Base-by-base conservation (phyloP, 2,113 vertebrate species). In the Toxostoma redivivum region DNA sequence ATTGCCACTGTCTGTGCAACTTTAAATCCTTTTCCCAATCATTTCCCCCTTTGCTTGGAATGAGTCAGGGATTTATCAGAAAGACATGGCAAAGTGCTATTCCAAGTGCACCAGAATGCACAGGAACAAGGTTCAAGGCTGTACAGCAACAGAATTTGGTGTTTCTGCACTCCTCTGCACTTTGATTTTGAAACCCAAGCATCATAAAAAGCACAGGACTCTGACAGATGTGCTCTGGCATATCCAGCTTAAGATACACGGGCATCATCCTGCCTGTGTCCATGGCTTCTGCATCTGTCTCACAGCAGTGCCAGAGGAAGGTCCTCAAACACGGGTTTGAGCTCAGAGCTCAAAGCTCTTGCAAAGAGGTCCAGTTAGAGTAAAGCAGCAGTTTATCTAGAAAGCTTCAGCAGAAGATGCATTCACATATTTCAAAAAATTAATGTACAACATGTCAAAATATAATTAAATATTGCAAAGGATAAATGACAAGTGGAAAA, bases 401-500 rank as follows among this genome's bases (percentile, higher is more conserved):
- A 77, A 33, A 53, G 66, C 24, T 82, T 57, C 53, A 88, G 74
- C 16, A 76, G 53, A 86, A 80, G 28, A 77, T 4, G 38, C 3
- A 15, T 3, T 40, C 48, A 30, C 20, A 30, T 80, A 28, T 77
- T 28, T 22, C 1, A 5, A 1, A 3, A 66, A 76, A 50, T 14
- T 45, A 87, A 81, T 25, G 47, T 2, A 27, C 27, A 72, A 69
- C 23, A 17, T 45, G 65, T 62, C 81, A 89, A 78, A 89, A 89
- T 47, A 64, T 42, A 78, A 81, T 65, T 71, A 89, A 91, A 73
- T 81, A 91, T 14, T 60, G n/a, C 56, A 84, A 64, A 60, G 42
- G 31, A 84, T 38, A 81, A 94, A 66, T 81, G 28, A 70, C 67
- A 37, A 83, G 38, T 21, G 37, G 64, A 77, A 47, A 94, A 91